phyloP scores from a whole-genome alignment of 1,140 invertebrate species.

The Dreissena polymorpha region DNA sequence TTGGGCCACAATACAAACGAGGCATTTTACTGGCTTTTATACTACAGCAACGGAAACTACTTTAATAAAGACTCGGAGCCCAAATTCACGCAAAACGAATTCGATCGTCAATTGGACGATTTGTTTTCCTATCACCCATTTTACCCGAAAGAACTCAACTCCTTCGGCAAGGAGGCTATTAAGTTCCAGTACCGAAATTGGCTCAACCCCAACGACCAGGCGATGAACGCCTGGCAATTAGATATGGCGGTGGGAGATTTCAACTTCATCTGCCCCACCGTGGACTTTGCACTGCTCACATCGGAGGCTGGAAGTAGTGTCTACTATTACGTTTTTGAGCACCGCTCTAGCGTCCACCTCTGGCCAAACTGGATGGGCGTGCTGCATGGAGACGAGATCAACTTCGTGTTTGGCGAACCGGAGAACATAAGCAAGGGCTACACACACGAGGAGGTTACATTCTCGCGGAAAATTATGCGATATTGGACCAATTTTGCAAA shows the following conservation, averaged over 20 bases:
- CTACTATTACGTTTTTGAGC: constrained; percentile 97
- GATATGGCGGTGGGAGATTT: constrained; percentile 98
- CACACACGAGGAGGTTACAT: constrained; percentile 91
- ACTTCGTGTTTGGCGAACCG: constrained; percentile 94
- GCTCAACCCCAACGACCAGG: constrained; percentile 91
- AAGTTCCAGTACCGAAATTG: constrained; percentile 96
- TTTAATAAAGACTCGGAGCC: constrained; percentile 38
- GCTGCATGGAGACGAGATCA: constrained; percentile 97
- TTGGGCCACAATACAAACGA: constrained; percentile 97
- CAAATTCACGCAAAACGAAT: constrained; percentile 68
- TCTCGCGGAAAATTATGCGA: constrained; percentile 94
- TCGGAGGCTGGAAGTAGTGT: constrained; percentile 86
- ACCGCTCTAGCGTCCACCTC: constrained; percentile 89
- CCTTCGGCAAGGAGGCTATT: constrained; percentile 91
- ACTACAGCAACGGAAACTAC: constrained; percentile 81
- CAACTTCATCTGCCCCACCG: constrained; percentile 97
- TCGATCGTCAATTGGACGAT: constrained; percentile 46
- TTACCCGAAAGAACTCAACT: constrained; percentile 83
- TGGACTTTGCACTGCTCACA: constrained; percentile 95
- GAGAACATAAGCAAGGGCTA: constrained; percentile 89
- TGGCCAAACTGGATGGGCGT: constrained; percentile 98
- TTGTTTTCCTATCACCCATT: constrained; percentile 80
- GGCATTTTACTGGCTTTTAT: constrained; percentile 94
- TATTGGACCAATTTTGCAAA: constrained; percentile 97
- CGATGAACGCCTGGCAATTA: constrained; percentile 90